A percentile compares a stretch with the other conserved stretches of the same genome.
These are phyloP conservation scores for Monopterus albus DNA, from an alignment of 2,113 vertebrate species.

Conservation along the genomic window DNA sequence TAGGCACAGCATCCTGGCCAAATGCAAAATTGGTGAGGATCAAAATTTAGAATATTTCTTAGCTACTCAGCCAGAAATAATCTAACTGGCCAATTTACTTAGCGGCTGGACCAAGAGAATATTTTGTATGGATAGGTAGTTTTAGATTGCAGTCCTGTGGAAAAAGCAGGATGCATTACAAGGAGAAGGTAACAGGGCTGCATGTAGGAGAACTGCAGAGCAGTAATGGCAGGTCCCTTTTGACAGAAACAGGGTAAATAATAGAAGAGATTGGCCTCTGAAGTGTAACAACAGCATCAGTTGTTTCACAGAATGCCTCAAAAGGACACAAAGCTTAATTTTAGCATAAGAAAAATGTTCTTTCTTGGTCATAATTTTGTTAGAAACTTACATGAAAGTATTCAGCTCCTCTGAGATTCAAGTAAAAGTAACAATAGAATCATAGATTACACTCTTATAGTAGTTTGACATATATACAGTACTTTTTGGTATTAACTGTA, in stretches of 20 bases:
- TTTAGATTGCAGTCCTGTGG: conserved; percentile 29
- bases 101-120: conserved; percentile 20
- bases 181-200: conserved; percentile 8
- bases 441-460: not conserved
- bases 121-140: conserved; percentile 28
- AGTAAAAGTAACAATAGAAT: not conserved
- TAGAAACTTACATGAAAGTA: too few relatives aligned
- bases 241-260: not conserved
- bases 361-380: too few relatives aligned
- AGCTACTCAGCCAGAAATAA: conserved; percentile 65
- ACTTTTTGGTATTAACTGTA: too few relatives aligned
- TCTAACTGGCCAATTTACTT: conserved; percentile 57
- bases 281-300: too few relatives aligned
- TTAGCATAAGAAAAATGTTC: too few relatives aligned
- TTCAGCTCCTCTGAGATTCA: not conserved
- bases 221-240: not conserved
- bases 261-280: too few relatives aligned
- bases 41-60: conserved; percentile 54
- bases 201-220: not conserved
- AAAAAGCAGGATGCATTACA: conserved; percentile 17
- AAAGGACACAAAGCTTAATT: too few relatives aligned
- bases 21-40: conserved; percentile 41
- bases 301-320: too few relatives aligned
- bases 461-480: not conserved
- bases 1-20: conserved; percentile 14